Percentiles rank a stretch among this genome's conserved stretches.
phyloP scores from a whole-genome alignment of 2,888 invertebrate genomes.

The Lapara coniferarum region DNA sequence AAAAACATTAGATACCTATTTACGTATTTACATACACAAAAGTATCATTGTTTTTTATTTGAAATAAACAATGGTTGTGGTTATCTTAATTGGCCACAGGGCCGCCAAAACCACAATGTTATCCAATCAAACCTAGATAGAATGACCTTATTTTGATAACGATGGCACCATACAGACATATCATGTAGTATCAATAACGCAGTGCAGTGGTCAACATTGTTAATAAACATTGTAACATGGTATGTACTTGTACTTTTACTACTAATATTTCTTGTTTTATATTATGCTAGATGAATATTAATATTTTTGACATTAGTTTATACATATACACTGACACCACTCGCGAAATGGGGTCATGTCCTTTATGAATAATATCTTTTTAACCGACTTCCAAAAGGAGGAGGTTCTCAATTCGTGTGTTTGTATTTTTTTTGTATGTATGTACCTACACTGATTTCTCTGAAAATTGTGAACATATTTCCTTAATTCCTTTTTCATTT shows the following conservation, averaged over 20 bases:
- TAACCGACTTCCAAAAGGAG: too few relatives aligned
- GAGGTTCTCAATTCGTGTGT: too few relatives aligned
- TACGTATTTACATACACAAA: too few relatives aligned
- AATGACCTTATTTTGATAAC: slow-evolving; percentile 9
- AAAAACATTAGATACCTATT: background rate
- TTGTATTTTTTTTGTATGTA: too few relatives aligned
- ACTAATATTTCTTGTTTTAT: background rate
- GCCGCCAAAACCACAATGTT: background rate
- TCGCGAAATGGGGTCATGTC: background rate
- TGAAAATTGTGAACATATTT: too few relatives aligned
- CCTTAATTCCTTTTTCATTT: too few relatives aligned
- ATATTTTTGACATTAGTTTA: background rate
- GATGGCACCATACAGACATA: background rate
- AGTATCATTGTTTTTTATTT: background rate
- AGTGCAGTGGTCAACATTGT: background rate
- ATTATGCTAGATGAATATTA: background rate
- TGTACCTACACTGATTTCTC: too few relatives aligned
- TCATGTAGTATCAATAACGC: background rate
- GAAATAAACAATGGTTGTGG: background rate
- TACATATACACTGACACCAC: background rate
- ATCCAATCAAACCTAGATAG: background rate
- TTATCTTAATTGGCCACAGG: background rate
- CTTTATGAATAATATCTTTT: background rate
- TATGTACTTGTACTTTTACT: background rate
- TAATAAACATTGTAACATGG: background rate